Evolutionary conservation across 2,797 vertebrate species (phyloP).

Genomic region (Odontamblyopus rebecca): DNA sequence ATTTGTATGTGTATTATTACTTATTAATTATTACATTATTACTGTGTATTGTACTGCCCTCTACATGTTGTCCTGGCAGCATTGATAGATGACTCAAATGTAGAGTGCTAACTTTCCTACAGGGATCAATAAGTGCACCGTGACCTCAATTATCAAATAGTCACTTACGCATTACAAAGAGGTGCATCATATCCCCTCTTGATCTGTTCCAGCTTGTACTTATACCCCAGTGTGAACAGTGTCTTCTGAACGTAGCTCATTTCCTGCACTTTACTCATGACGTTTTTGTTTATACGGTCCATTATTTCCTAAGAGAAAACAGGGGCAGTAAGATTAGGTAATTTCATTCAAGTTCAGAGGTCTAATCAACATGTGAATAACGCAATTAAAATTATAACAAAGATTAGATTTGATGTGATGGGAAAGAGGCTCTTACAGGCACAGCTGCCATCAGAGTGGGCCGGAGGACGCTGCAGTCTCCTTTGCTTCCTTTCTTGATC

Average conservation of each 20-base stretch:
- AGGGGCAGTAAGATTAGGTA: neutral
- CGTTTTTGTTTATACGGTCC: conserved; percentile 98
- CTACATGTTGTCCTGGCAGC: too few relatives aligned
- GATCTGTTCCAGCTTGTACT: conserved; percentile 95
- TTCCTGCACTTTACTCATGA: conserved; percentile 98
- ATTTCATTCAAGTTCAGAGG: neutral
- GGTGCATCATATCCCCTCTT: conserved; percentile 95
- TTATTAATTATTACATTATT: too few relatives aligned
- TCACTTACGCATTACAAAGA: conserved; percentile 91
- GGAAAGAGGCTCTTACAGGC: conserved; percentile 77
- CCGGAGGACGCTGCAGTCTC: conserved; percentile 87
- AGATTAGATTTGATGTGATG: neutral
- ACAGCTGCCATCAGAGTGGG: conserved; percentile 97
- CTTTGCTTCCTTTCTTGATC: conserved; percentile 98
- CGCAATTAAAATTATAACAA: neutral
- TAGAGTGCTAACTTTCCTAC: too few relatives aligned
- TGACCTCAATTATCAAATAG: neutral
- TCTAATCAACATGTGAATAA: neutral
- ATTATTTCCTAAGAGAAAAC: conserved; percentile 89
- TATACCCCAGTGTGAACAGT: conserved; percentile 93
- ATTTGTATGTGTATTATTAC: too few relatives aligned
- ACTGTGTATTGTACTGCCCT: too few relatives aligned
- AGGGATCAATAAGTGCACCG: neutral
- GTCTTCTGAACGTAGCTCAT: conserved; percentile 94
- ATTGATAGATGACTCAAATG: too few relatives aligned